These are phyloP conservation scores for Dipodomys ordii DNA, from an alignment of 2,113 vertebrate genomes.

Conservation along the genomic window DNA sequence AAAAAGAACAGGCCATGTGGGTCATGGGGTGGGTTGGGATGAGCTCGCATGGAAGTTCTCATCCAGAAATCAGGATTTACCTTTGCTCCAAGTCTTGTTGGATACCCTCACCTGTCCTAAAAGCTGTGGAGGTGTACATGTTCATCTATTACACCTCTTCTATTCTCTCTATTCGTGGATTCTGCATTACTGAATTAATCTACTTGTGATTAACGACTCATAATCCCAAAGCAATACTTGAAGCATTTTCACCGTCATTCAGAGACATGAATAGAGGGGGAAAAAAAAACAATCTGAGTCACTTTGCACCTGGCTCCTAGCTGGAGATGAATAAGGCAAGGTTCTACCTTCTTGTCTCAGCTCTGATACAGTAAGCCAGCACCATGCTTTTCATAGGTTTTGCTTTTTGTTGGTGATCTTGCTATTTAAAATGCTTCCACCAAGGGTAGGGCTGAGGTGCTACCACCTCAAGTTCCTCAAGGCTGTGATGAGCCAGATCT, in stretches of 20 bases:
- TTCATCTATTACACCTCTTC: not conserved
- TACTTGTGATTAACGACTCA: not conserved
- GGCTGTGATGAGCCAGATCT: not conserved
- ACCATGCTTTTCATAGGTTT: not conserved
- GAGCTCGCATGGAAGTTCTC: not conserved
- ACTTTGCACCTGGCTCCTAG: accelerated
- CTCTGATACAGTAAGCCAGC: not conserved
- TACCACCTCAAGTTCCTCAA: not conserved
- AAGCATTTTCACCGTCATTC: not conserved
- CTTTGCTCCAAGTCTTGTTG: not conserved
- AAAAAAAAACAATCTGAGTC: not conserved
- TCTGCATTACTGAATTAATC: not conserved
- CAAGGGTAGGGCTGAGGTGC: not conserved
- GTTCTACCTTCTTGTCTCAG: not conserved
- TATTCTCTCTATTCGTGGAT: not conserved
- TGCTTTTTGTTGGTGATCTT: not conserved
- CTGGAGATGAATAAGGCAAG: not conserved
- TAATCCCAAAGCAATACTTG: not conserved
- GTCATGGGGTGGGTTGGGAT: not conserved
- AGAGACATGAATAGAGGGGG: not conserved
- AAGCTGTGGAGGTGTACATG: not conserved
- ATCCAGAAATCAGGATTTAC: accelerated
- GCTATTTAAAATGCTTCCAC: not conserved
- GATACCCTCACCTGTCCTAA: not conserved
- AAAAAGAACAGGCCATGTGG: not conserved